These are phyloP conservation scores for Nothobranchius furzeri DNA, from an alignment of 2,113 vertebrate genomes.

Conservation along the genomic window DNA sequence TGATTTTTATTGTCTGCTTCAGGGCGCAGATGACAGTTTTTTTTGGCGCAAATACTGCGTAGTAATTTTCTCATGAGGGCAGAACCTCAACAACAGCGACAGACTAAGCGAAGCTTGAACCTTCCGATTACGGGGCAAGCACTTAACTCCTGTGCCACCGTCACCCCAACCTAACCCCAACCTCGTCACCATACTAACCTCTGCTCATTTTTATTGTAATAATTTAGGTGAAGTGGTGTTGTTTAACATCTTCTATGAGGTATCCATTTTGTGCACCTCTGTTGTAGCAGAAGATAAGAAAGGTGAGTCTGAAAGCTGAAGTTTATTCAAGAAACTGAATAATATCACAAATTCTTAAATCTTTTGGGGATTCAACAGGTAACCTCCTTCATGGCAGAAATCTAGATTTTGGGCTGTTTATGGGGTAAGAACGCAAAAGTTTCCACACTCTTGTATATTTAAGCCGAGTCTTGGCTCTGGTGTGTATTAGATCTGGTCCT, in stretches of 20 bases:
- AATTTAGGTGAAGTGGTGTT: slow-evolving; percentile 88
- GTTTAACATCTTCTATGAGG: slow-evolving; percentile 96
- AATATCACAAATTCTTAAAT: neutral
- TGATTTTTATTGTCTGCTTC: no score
- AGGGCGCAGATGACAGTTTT: no score
- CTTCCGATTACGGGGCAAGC: no score
- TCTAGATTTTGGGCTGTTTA: slow-evolving; percentile 95
- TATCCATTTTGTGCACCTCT: slow-evolving; percentile 96
- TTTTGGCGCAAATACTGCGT: no score
- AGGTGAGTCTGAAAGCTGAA: slow-evolving; percentile 74
- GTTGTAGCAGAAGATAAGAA: slow-evolving; percentile 88
- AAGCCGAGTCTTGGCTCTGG: neutral
- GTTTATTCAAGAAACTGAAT: neutral
- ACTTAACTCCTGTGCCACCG: no score
- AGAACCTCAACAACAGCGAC: no score
- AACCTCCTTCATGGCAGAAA: slow-evolving; percentile 92
- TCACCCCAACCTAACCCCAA: no score
- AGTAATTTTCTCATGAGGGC: no score
- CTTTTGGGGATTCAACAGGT: slow-evolving; percentile 70
- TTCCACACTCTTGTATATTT: neutral
- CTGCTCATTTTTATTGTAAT: neutral
- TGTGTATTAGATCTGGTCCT: neutral
- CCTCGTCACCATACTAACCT: neutral
- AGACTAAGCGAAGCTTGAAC: no score
- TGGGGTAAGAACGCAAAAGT: slow-evolving; percentile 81